phyloP scores from a whole-genome alignment of 2,797 vertebrate genomes.

The Manis pentadactyla region DNA sequence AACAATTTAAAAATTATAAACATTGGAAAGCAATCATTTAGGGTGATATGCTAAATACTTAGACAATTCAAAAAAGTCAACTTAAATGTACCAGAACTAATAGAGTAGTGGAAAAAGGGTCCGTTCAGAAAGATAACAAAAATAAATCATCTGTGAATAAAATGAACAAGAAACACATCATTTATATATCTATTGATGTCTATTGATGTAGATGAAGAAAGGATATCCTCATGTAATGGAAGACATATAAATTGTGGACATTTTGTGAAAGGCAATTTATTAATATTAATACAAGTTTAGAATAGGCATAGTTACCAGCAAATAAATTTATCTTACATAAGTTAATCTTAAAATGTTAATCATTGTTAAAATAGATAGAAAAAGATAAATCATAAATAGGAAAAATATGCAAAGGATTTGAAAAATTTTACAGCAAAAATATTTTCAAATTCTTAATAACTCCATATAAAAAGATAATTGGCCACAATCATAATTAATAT shows the following conservation, averaged over 20 bases:
- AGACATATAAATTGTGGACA: background rate
- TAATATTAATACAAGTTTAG: background rate
- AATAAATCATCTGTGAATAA: background rate
- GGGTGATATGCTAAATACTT: background rate
- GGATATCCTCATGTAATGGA: background rate
- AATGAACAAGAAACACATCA: background rate
- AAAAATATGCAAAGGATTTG: background rate
- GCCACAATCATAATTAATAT: background rate
- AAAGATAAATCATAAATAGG: background rate
- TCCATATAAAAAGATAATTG: background rate
- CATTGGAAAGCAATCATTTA: background rate
- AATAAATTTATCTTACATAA: background rate
- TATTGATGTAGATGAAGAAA: background rate
- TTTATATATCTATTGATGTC: background rate
- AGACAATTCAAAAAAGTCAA: background rate
- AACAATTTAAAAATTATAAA: background rate
- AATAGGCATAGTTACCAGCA: background rate
- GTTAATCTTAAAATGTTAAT: background rate
- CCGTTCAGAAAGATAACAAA: background rate
- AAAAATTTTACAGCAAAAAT: background rate
- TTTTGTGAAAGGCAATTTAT: background rate
- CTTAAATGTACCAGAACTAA: background rate
- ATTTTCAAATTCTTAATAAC: background rate
- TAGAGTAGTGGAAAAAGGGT: background rate
- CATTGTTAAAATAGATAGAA: background rate